Conservation (phyloP, 1,140 invertebrate genomes). For the Apis cerana region DNA sequence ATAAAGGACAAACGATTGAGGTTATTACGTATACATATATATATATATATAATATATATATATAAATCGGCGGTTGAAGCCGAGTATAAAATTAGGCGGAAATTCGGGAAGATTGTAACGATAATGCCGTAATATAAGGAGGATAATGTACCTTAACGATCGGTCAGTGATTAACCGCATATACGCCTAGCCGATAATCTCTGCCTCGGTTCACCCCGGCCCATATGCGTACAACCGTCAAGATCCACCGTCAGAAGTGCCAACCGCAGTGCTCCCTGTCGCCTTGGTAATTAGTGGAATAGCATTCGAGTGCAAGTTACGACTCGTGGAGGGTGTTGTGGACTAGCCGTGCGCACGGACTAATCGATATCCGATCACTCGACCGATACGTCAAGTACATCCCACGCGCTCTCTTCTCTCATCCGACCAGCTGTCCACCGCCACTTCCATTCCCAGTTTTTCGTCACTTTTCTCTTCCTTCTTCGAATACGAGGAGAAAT, state of each 20-base stretch:
- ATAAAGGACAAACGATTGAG: conserved; percentile 5
- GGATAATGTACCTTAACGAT: conserved; percentile 47
- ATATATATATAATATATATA: no score
- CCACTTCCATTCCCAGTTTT: not conserved
- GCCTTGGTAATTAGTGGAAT: conserved; percentile 76
- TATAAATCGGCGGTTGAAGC: no score
- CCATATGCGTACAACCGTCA: conserved; percentile 63
- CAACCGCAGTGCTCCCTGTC: conserved; percentile 66
- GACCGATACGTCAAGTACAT: conserved; percentile 77
- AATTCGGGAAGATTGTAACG: conserved; percentile 1
- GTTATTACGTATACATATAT: not conserved
- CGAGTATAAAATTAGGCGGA: not conserved
- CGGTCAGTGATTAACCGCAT: conserved; percentile 58
- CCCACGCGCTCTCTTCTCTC: conserved; percentile 63
- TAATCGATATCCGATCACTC: conserved; percentile 75
- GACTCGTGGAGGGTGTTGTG: conserved; percentile 68
- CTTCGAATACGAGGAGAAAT: no score
- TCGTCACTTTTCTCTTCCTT: no score
- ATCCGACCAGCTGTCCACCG: conserved; percentile 8
- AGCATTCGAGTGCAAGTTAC: conserved; percentile 75
- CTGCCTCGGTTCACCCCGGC: conserved; percentile 24
- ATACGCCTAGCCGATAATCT: conserved; percentile 58
- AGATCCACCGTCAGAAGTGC: conserved; percentile 68
- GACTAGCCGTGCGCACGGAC: conserved; percentile 53
- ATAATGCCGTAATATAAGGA: conserved; percentile 13